Conservation (phyloP, 2,797 vertebrate species). For the Tympanoctomys barrerae region DNA sequence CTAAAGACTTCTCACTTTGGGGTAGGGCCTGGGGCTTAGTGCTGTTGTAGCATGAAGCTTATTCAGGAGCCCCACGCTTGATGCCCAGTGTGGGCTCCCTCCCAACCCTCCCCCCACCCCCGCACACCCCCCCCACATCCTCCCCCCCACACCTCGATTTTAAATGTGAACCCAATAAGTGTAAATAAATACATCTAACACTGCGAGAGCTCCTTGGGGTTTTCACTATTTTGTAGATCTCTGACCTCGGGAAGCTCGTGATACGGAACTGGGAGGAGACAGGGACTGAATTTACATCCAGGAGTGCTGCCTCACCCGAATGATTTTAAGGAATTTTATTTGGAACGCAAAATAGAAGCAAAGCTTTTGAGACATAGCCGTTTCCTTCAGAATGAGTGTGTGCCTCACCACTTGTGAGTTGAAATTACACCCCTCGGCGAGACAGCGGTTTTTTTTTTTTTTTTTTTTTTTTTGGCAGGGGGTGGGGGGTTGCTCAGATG, state of each 20-base stretch:
- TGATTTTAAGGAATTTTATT: neutral
- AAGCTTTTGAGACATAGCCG: neutral
- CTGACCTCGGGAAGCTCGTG: neutral
- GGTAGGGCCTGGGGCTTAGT: neutral
- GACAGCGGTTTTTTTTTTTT: too few species aligned
- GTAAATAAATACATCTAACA: neutral
- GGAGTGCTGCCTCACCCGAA: neutral
- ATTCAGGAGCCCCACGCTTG: neutral
- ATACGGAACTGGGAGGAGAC: neutral
- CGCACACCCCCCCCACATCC: neutral
- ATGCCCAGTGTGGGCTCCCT: neutral
- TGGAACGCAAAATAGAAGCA: neutral
- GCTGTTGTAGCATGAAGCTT: too few species aligned
- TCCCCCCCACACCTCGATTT: neutral
- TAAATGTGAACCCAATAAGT: neutral
- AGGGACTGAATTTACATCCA: neutral
- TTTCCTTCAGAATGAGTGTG: neutral
- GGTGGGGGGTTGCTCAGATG: neutral
- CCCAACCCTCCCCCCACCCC: neutral
- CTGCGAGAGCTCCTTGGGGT: neutral
- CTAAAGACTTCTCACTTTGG: neutral
- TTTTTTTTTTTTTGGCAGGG: too few species aligned
- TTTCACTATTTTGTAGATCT: neutral
- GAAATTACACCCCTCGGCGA: neutral
- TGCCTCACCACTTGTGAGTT: neutral